phyloP scores from a whole-genome alignment of 2,113 vertebrate species.

The Toxostoma redivivum region DNA sequence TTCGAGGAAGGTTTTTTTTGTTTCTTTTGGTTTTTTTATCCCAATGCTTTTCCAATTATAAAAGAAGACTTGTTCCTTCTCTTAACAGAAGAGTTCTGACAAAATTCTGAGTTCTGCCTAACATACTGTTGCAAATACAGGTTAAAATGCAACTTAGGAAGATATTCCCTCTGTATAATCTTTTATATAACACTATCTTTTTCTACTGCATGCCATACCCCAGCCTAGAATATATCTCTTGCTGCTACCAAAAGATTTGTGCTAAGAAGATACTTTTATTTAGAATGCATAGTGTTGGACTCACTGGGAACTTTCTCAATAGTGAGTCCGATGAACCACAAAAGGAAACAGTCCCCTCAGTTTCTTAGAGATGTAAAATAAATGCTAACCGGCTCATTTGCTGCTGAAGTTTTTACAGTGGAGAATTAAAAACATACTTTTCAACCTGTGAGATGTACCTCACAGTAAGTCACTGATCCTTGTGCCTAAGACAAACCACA shows the following conservation, averaged over 20 bases:
- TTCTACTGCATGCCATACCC: background rate
- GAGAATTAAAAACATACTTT: background rate
- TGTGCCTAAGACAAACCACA: background rate
- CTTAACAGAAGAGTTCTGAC: background rate
- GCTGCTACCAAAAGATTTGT: background rate
- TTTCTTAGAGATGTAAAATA: background rate
- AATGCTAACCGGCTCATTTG: background rate
- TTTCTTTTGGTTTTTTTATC: background rate
- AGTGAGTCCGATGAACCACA: background rate
- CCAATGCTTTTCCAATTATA: background rate
- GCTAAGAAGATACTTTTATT: background rate
- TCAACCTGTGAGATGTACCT: background rate
- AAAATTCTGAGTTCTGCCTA: background rate
- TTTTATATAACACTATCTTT: background rate
- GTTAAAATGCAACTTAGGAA: background rate
- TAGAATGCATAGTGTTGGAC: background rate
- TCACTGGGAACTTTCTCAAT: background rate
- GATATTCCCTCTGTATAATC: background rate
- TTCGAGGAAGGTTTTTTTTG: background rate
- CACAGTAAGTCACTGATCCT: background rate
- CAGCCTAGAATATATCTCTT: background rate
- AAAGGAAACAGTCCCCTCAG: background rate
- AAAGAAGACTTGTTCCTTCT: background rate
- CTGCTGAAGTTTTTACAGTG: background rate
- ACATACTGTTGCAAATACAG: background rate